These are phyloP conservation scores for Zaprionus ornatus DNA, from an alignment of 1,140 invertebrate species.

Conservation along the genomic window DNA sequence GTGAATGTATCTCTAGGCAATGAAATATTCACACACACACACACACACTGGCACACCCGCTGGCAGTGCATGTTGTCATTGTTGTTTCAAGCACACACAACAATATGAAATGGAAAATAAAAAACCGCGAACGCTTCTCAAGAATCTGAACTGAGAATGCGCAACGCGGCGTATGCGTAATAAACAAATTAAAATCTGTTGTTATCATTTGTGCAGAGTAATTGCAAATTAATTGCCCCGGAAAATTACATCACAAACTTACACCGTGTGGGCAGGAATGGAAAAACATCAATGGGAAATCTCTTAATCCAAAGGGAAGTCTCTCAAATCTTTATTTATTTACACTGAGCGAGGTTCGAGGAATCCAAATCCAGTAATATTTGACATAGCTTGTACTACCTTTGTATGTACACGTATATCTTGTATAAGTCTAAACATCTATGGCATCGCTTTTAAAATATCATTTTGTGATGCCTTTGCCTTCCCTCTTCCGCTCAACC, in stretches of 20 bases:
- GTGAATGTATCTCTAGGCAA: background rate
- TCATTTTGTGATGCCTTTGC: too few relatives aligned
- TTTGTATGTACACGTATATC: background rate
- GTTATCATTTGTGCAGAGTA: background rate
- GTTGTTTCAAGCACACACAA: conserved; percentile 33
- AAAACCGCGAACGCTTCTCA: background rate
- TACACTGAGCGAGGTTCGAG: background rate
- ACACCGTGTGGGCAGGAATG: too few relatives aligned
- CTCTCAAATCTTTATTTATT: background rate
- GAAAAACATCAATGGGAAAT: too few relatives aligned
- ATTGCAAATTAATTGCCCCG: background rate
- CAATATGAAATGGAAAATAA: conserved; percentile 15
- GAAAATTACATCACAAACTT: background rate
- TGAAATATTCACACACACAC: background rate
- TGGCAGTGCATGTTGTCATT: conserved; percentile 55
- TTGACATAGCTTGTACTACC: background rate
- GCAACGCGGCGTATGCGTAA: conserved; percentile 24
- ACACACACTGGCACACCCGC: conserved; percentile 6
- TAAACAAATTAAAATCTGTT: background rate
- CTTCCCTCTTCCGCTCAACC: too few relatives aligned
- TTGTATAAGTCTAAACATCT: background rate
- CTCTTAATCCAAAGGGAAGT: background rate
- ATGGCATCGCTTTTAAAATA: background rate
- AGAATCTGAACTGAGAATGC: conserved; percentile 1
- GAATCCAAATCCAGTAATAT: background rate